These are phyloP conservation scores for Leptarthrus brevirostris DNA, from an alignment of 2,888 invertebrate species.

Conservation along the genomic window DNA sequence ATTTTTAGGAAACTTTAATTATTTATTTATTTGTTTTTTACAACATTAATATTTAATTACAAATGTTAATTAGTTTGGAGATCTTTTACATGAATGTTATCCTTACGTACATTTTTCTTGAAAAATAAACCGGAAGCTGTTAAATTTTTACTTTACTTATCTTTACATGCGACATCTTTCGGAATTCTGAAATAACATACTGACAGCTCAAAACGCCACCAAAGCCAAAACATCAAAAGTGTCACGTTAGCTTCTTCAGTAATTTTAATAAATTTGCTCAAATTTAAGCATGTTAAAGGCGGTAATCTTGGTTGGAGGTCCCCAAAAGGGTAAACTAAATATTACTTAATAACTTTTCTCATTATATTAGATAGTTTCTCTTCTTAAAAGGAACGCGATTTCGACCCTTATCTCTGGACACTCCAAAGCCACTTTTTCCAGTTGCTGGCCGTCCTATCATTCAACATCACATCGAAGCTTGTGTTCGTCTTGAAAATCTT, in stretches of 20 bases:
- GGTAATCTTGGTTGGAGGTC: constrained; percentile 92
- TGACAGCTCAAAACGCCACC: constrained; percentile 15
- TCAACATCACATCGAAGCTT: constrained; percentile 97
- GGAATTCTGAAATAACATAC: no score
- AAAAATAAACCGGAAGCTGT: no score
- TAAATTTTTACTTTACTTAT: no score
- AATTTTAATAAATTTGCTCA: neutral
- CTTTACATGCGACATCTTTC: no score
- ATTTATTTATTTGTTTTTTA: no score
- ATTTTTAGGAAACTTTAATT: neutral
- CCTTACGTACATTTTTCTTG: no score
- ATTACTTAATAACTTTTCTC: neutral
- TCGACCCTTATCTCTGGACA: constrained; percentile 93
- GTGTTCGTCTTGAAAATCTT: constrained; percentile 79
- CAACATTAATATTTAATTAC: no score
- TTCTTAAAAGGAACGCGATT: constrained; percentile 96
- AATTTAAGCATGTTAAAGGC: constrained; percentile 76
- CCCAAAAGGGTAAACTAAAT: constrained; percentile 82
- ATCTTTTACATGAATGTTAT: no score
- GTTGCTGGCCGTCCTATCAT: constrained; percentile 96
- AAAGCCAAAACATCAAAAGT: constrained; percentile 3
- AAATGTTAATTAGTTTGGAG: no score
- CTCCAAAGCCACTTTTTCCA: constrained; percentile 98
- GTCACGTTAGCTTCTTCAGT: constrained; percentile 25
- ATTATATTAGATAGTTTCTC: neutral